Base-by-base conservation (phyloP, 2,113 vertebrate species). In the Sclerurus mexicanus region DNA sequence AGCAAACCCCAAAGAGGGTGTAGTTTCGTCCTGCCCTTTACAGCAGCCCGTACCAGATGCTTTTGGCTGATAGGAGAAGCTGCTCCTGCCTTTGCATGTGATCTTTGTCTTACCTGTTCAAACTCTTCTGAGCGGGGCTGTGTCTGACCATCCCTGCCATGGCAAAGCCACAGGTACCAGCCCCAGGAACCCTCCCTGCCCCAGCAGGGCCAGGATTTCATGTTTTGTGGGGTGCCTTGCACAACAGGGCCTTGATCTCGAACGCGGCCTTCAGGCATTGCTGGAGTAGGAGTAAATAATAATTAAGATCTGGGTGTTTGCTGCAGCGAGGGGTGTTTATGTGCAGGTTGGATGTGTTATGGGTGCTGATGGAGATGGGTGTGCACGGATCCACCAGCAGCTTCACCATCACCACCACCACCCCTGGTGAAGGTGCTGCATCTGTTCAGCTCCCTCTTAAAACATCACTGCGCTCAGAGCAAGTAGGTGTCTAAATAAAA, bases 231-330 rank as follows among this genome's bases (percentile, higher is more conserved):
- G 88, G 79, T 44, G 63, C 64, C 79, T 85, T 93, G 91, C 87
- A 27, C 64, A 87, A 91, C 63, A 3, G 5, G 10, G 35, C 95
- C 93, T 95, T 95, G 95, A 96, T 95, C 93, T 93, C 9, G 7
- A 83, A 40, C 31, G 2, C 11, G 3, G 90, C 95, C 90, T 75
- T 87, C 50, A 53, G 94, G 90, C 90, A 5, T 24, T 69, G 0
- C 90, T 12, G 55, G 55, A 10, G 1, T 12, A 22, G 0, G 60
- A 60, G 95, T 96, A 96, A 96, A 96, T 80, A 97, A 47, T 74
- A 93, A 96, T 95, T 95, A 94, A 52, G 52, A 33, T 62, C 21
- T 55, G 76, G 96, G 93, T n/a, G 95, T 96, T 79, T 62, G 87
- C 85, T 91, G 87, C 68, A 75, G 75, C 10, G 0, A 20, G 59